These are phyloP conservation scores for Chaetophractus vellerosus DNA, from an alignment of 2,797 vertebrate genomes.

Conservation along the genomic window DNA sequence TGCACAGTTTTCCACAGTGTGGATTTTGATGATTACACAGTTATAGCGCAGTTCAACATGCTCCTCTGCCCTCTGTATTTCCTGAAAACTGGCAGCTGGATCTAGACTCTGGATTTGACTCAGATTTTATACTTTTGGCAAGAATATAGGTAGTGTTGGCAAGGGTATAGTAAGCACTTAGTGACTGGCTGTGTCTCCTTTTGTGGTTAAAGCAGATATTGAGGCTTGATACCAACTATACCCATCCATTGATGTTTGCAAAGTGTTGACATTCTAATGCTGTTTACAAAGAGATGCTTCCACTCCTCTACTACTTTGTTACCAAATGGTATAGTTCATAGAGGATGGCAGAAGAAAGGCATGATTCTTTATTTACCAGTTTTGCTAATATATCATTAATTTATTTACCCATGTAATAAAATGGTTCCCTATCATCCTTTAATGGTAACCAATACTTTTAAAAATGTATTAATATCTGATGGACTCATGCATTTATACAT, in stretches of 20 bases:
- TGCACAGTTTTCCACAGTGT: neutral
- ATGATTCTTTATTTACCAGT: neutral
- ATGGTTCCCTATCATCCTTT: neutral
- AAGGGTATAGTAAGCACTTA: neutral
- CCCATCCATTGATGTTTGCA: neutral
- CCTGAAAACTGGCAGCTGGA: neutral
- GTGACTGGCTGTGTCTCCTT: neutral
- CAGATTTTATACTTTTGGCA: neutral
- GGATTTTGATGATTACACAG: neutral
- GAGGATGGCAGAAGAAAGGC: neutral
- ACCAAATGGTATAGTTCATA: neutral
- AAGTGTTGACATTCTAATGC: neutral
- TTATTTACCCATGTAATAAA: constrained; percentile 17
- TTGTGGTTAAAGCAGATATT: neutral
- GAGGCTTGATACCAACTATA: neutral
- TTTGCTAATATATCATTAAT: neutral
- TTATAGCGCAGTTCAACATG: neutral
- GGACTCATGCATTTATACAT: neutral
- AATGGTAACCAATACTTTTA: neutral
- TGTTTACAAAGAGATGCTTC: neutral
- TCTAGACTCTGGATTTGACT: neutral
- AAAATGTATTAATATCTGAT: neutral
- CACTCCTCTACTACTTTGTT: neutral
- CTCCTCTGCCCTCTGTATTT: neutral
- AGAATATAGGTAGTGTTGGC: neutral